Conservation (phyloP, 2,797 vertebrate genomes). For the Cephalopachus bancanus region DNA sequence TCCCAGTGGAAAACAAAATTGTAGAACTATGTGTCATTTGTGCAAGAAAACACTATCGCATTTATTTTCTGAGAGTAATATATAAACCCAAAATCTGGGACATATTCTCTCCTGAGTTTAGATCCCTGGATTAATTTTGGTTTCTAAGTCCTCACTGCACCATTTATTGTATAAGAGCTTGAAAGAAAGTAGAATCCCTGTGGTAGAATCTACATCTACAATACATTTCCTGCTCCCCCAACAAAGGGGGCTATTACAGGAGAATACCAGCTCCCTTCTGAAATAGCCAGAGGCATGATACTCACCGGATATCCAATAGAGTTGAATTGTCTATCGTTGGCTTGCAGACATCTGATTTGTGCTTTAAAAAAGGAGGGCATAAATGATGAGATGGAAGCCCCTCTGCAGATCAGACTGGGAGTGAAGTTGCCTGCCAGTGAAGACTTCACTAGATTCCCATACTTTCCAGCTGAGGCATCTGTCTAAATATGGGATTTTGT, state of each 20-base stretch:
- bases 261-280: background rate
- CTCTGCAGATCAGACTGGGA: background rate
- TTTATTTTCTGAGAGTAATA: slow-evolving; percentile 14
- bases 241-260: background rate
- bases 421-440: background rate
- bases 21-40: slow-evolving; percentile 9
- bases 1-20: slow-evolving; percentile 6
- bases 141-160: background rate
- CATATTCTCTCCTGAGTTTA: background rate
- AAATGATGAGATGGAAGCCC: background rate
- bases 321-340: slow-evolving; percentile 95
- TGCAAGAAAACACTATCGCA: slow-evolving; percentile 26
- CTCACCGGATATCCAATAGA: slow-evolving; percentile 94
- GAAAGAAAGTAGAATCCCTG: slow-evolving; percentile 10
- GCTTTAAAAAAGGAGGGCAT: slow-evolving; percentile 86
- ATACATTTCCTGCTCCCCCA: background rate
- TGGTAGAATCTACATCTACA: background rate
- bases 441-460: background rate
- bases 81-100: slow-evolving; percentile 42
- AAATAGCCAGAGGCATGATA: slow-evolving; percentile 66
- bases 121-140: background rate
- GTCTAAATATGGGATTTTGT: slow-evolving; percentile 19
- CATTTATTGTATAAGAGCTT: background rate
- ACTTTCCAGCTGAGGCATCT: background rate
- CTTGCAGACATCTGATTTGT: slow-evolving; percentile 92